Evolutionary conservation across 2,888 invertebrate species (phyloP), one percentile per base, ranked within the genome.

Genomic region (Podabrus alpinus): DNA sequence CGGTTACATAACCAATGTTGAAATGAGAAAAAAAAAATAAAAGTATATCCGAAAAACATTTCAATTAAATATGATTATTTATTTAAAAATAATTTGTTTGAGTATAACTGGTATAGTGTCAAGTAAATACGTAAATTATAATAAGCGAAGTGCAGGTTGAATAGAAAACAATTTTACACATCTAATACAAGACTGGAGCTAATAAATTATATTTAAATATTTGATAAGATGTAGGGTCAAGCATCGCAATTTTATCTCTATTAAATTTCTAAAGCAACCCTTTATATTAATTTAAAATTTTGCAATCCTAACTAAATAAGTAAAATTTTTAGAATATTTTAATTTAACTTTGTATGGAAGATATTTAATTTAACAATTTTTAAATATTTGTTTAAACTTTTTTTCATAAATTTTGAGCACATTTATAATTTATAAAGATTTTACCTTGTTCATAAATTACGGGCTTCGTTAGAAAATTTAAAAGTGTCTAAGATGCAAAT

Each of bases 401-500:
- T 64, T 64, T 64, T 64, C 19, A 19, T 64, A 19, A 64, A 64
- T 64, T 64, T 64, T 19, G 59, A 66, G 59, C 59, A 69, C 68
- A 73, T 74, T 70, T 66, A 69, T 70, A 69, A 66, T 73, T 62
- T 21, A 68, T 17, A 60, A 67, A 69, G 59, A 64, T 68, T 72
- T 70, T 73, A 70, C 24, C 69, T 72, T 67, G 72, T 72, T 75
- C 25, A n/a, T 59, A 73, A 73, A 67, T 70, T 76, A 71, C 59
- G 62, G 67, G 76, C 59, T 70, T 75, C 60, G 60, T 72, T 72
- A 72, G 59, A 67, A 73, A 69, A 72, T 72, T 77, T 74, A 74
- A 77, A 77, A 77, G 74, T 74, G 77, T 77, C 76, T 76, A 74
- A 80, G 79, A 81, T 81, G 81, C 80, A 82, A 81, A 83, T 83